Evolutionary conservation across 2,797 vertebrate genomes (phyloP).

Genomic region (Ceyx erithaca): DNA sequence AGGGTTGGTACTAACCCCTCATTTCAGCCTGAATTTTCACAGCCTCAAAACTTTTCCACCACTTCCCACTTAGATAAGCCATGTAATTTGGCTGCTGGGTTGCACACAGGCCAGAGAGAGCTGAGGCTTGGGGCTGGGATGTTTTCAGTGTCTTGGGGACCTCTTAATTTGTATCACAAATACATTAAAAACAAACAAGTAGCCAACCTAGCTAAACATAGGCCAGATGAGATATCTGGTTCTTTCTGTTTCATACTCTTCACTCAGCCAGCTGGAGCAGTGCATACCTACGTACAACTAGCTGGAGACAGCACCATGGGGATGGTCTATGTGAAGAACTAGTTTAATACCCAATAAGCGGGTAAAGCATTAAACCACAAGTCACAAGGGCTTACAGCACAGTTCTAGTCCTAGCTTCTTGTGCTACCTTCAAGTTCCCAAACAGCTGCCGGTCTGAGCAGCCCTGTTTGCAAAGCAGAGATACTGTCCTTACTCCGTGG

Average conservation of each 20-base stretch:
- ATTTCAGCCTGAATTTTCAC: neutral
- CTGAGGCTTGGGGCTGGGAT: neutral
- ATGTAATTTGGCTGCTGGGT: rapidly evolving
- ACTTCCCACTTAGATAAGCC: rapidly evolving
- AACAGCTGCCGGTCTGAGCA: neutral
- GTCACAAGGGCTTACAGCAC: neutral
- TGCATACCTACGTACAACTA: neutral
- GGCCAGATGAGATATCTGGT: neutral
- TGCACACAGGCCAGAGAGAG: neutral
- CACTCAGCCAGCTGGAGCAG: neutral
- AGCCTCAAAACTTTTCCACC: neutral
- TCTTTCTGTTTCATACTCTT: neutral
- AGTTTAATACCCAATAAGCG: neutral
- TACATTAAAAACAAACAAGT: neutral
- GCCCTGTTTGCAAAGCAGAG: neutral
- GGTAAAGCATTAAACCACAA: neutral
- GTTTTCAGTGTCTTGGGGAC: neutral
- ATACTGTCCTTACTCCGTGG: neutral
- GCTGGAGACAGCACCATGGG: neutral
- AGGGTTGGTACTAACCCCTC: neutral
- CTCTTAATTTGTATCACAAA: neutral
- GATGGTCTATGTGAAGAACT: neutral
- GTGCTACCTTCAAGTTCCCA: neutral
- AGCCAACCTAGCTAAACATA: neutral
- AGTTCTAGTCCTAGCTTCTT: neutral